Conservation (phyloP, 2,888 invertebrate species). For the Lasioglossum oenotherae region DNA sequence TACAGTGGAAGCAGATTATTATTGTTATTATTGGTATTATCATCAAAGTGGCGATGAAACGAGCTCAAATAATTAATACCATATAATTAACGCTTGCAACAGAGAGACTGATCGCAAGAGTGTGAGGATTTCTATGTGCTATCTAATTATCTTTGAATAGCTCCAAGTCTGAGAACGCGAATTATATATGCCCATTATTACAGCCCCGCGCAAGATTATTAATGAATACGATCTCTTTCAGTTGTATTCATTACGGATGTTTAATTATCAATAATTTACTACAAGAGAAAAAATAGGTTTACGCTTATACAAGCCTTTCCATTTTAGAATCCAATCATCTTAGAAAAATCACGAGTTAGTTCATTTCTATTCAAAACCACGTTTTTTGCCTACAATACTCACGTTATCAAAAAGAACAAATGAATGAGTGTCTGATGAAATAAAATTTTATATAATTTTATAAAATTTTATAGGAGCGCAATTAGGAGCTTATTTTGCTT, state of each 20-base stretch:
- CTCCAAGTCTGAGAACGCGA: not conserved
- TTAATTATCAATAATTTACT: not conserved
- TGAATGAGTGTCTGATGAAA: no score
- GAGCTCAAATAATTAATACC: slow-evolving; percentile 1
- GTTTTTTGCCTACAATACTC: no score
- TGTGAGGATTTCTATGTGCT: not conserved
- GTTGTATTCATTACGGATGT: not conserved
- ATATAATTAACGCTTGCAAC: not conserved
- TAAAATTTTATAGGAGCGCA: no score
- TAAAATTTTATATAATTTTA: no score
- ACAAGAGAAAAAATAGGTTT: not conserved
- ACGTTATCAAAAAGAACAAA: no score
- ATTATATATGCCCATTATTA: not conserved
- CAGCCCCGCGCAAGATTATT: not conserved
- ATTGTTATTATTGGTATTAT: not conserved
- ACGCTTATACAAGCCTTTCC: not conserved
- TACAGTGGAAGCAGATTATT: not conserved
- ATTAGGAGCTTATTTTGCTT: no score
- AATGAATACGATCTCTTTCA: not conserved
- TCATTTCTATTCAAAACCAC: no score
- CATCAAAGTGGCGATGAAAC: not conserved
- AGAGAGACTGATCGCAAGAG: not conserved
- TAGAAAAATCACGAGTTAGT: not conserved
- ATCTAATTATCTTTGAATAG: not conserved
- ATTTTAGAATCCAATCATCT: no score